Evolutionary conservation across 2,797 vertebrate genomes (phyloP).

Genomic region (Gadopsis bispinosus): DNA sequence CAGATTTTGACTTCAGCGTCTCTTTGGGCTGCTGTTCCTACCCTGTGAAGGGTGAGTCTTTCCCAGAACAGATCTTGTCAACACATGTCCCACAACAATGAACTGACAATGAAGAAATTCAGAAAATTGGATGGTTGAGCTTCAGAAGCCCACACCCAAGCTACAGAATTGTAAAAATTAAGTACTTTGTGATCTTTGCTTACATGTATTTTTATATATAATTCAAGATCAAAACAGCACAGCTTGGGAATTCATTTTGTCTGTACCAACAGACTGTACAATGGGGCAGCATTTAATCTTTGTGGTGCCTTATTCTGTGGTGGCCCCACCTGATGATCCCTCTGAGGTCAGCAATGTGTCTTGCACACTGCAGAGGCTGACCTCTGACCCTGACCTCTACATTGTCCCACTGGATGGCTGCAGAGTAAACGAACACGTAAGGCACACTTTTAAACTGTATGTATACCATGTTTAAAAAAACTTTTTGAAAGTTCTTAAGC

Average conservation of each 20-base stretch:
- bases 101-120: background rate
- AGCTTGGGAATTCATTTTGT: too few species aligned
- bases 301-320: constrained; percentile 43
- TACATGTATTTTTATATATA: too few species aligned
- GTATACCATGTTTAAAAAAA: fast-evolving
- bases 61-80: constrained; percentile 13
- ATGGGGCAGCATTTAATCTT: constrained; percentile 56
- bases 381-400: constrained; percentile 60
- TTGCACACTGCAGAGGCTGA: constrained; percentile 62
- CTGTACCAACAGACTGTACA: constrained; percentile 47
- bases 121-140: background rate
- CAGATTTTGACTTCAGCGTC: constrained; percentile 25
- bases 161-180: background rate
- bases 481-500: background rate
- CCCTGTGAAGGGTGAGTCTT: constrained; percentile 39
- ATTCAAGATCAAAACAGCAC: too few species aligned
- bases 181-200: too few species aligned
- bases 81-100: constrained; percentile 9
- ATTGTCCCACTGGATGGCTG: constrained; percentile 59
- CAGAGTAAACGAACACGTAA: constrained; percentile 57
- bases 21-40: constrained; percentile 46
- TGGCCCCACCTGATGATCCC: background rate
- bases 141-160: background rate
- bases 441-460: background rate
- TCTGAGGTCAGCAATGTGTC: constrained; percentile 35